Evolutionary conservation across 2,888 invertebrate genomes (phyloP), one percentile per base, ranked within the genome.

Genomic region (Tipula lateralis): DNA sequence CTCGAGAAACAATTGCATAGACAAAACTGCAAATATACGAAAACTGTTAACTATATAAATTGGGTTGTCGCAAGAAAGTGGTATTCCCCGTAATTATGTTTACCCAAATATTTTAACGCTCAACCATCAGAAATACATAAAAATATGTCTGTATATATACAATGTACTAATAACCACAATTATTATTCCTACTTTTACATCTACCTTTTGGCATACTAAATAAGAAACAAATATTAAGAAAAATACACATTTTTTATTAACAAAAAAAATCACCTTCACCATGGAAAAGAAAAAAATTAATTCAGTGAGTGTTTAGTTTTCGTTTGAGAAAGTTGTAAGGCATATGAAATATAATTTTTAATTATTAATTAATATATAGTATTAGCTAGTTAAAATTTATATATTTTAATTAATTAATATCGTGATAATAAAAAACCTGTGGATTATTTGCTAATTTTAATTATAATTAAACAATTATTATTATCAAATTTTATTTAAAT

Each of bases 241-340:
- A 66, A 19, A n/a, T 36, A 44, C 44, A 44, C 1, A 34, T 34
- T 34, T 34, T 34, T 34, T 34, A 7, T 34, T 16, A 6, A 6
- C 24, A 81, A 81, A 81, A 81, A 82, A 82, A 82, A 30, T 82
- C 82, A 82, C 82, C 82, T 82, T 82, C 82, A 82, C 82, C 82
- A 32, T 82, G 82, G 82, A 82, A 82, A 82, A 82, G 32, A 82
- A 82, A 82, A 29, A 29, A 82, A 30, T 82, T 82, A 82, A 82
- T 82, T 82, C 82, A 82, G 82, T 82, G 82, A 82, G 82, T 82
- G 82, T 82, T 82, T 82, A 82, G 82, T 82, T 82, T 82, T 82
- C 82, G 82, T 82, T 82, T 82, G 82, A 82, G 82, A 82, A 82
- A 82, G 82, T 82, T 82, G 29, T 30, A 32, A 82, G 82, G 82